Base-by-base conservation (phyloP, 2,113 vertebrate genomes). In the Dissostichus mawsoni region DNA sequence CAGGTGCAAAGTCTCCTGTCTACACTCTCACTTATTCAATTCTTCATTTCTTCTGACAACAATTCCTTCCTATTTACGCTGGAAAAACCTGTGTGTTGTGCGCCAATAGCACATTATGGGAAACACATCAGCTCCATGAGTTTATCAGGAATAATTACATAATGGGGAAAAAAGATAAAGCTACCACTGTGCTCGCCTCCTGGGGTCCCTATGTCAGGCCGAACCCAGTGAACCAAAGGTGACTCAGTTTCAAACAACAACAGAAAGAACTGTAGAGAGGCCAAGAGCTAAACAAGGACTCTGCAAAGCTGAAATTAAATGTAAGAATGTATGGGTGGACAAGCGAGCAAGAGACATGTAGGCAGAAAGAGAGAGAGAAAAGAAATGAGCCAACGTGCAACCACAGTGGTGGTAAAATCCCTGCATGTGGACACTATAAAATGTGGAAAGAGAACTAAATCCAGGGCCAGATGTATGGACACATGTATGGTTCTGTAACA, bases 261-360 rank as follows among this genome's bases (percentile, higher is more conserved):
- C 89, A 79, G 57, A 84, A 57, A 58, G 69, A 70, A 45, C 45
- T 64, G 69, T 12, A 36, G 2, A 59, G 51, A 36, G 74, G 67
- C 85, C 87, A 89, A 25, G 66, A 84, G 68, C 89, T 90, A 90
- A 91, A 93, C 83, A 90, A 77, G 79, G 87, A 81, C 75, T 79
- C 62, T 58, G 33, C 88, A 74, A 83, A 86, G 87, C 87, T 85
- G 84, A 87, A 88, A 92, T 92, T 85, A 91, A 87, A 90, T 84
- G 52, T 58, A 86, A 82, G 76, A 91, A 78, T 74, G 81, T 72
- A 80, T 74, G 73, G 76, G 73, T 77, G 80, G 81, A 86, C 65
- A 29, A 68, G 80, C 25, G 16, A 61, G 5, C 55, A 74, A 62
- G 20, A 78, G 47, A 86, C 57, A 81, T 50, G 17, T 52, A 80